Percentiles rank a stretch among this genome's conserved stretches.
These are phyloP conservation scores for Ischnus inquisitorius DNA, from an alignment of 2,888 invertebrate genomes.

Conservation along the genomic window DNA sequence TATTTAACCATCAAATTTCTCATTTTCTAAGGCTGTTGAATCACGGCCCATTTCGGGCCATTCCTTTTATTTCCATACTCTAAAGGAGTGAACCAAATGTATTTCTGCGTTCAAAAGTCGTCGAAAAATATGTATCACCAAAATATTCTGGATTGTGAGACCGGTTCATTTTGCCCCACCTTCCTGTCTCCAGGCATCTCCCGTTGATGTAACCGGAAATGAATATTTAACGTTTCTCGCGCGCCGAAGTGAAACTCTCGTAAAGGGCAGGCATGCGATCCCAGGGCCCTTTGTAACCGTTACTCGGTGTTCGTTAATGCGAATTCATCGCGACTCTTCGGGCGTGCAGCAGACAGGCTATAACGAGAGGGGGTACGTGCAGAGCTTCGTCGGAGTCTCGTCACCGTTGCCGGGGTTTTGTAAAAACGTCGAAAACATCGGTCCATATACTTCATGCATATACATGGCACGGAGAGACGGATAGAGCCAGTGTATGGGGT, in stretches of 20 bases:
- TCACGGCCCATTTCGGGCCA: too few species aligned
- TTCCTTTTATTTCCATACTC: too few species aligned
- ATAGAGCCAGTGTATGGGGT: neutral
- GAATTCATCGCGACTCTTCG: constrained; percentile 39
- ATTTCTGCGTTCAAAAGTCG: too few species aligned
- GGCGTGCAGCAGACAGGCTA: neutral
- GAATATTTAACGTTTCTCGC: constrained; percentile 52
- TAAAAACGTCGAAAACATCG: constrained; percentile 70
- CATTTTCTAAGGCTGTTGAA: too few species aligned
- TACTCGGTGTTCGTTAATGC: constrained; percentile 11
- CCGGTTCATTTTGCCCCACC: too few species aligned
- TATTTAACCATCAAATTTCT: neutral
- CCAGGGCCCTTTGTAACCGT: constrained; percentile 18
- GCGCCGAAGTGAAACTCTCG: constrained; percentile 19
- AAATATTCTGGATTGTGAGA: too few species aligned
- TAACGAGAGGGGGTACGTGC: constrained; percentile 11
- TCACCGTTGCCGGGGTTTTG: constrained; percentile 20
- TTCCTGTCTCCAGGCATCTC: neutral
- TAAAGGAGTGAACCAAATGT: too few species aligned
- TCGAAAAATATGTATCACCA: too few species aligned
- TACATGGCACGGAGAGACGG: neutral
- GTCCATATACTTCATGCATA: constrained; percentile 15
- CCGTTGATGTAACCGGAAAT: constrained; percentile 41
- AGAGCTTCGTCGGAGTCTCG: neutral
- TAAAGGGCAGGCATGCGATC: constrained; percentile 33